phyloP scores from a whole-genome alignment of 35 echinoderm and acorn worm species.

The Stichopus chloronotus region DNA sequence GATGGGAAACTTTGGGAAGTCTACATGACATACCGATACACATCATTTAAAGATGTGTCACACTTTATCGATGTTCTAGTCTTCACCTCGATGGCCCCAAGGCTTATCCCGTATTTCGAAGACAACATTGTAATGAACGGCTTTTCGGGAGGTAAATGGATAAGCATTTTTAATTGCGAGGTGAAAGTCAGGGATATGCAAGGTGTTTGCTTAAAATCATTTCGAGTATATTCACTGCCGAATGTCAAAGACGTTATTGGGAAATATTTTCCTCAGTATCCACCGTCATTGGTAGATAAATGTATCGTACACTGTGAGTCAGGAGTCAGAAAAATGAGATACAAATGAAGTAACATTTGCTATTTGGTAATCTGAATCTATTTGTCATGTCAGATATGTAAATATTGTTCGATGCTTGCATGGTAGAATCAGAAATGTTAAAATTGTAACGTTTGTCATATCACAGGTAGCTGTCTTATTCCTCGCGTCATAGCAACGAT shows the following conservation, averaged over 20 bases:
- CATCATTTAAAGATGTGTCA: not conserved
- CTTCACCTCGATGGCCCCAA: not conserved
- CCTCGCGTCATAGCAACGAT: too few species aligned
- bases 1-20: not conserved
- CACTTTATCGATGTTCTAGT: not conserved
- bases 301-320: not conserved
- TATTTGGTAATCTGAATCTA: too few species aligned
- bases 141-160: not conserved
- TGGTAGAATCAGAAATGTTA: too few species aligned
- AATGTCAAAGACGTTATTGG: not conserved
- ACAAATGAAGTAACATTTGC: too few species aligned
- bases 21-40: not conserved
- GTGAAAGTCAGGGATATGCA: not conserved
- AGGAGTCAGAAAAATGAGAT: too few species aligned
- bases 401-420: too few species aligned
- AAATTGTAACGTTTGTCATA: too few species aligned
- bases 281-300: not conserved
- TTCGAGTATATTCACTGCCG: not conserved
- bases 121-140: not conserved
- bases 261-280: not conserved
- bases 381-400: too few species aligned
- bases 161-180: not conserved
- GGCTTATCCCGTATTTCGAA: not conserved
- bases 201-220: not conserved
- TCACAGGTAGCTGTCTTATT: too few species aligned